Conservation (phyloP, 2,797 vertebrate species). For the Valencia hispanica region DNA sequence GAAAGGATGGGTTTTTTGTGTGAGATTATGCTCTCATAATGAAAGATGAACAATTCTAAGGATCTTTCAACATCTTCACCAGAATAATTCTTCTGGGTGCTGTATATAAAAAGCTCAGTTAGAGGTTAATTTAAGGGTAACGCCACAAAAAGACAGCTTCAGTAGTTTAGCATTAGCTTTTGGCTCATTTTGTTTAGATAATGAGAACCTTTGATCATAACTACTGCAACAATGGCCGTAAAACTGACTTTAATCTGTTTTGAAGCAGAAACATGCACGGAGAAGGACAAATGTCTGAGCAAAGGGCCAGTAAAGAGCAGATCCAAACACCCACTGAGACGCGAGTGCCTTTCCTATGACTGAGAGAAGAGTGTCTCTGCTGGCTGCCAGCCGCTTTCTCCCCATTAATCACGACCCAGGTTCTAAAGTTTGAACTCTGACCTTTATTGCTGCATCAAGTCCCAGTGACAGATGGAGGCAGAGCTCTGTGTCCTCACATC, state of each 20-base stretch:
- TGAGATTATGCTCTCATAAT: background rate
- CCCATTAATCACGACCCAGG: slow-evolving; percentile 71
- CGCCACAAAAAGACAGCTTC: background rate
- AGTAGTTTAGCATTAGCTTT: background rate
- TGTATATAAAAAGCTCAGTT: background rate
- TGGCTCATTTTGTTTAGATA: slow-evolving; percentile 2
- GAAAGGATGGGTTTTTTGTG: background rate
- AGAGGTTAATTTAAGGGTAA: background rate
- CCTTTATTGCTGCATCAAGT: slow-evolving; percentile 69
- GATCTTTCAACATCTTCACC: background rate
- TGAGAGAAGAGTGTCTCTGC: slow-evolving; percentile 26
- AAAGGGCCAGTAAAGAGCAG: slow-evolving; percentile 31
- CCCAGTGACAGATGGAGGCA: slow-evolving; percentile 71
- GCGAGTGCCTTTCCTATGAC: slow-evolving; percentile 18
- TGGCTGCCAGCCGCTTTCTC: slow-evolving; percentile 60
- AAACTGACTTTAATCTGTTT: slow-evolving; percentile 17
- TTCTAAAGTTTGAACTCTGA: slow-evolving; percentile 72
- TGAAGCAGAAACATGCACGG: slow-evolving; percentile 10
- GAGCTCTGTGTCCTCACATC: slow-evolving; percentile 65
- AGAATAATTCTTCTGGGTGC: background rate
- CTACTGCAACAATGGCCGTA: background rate
- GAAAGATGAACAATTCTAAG: background rate
- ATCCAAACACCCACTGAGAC: slow-evolving; percentile 42
- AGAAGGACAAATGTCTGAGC: slow-evolving; percentile 26
- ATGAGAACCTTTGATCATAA: background rate